phyloP scores from a whole-genome alignment of 2,888 invertebrate species.

The Tribolium freemani region DNA sequence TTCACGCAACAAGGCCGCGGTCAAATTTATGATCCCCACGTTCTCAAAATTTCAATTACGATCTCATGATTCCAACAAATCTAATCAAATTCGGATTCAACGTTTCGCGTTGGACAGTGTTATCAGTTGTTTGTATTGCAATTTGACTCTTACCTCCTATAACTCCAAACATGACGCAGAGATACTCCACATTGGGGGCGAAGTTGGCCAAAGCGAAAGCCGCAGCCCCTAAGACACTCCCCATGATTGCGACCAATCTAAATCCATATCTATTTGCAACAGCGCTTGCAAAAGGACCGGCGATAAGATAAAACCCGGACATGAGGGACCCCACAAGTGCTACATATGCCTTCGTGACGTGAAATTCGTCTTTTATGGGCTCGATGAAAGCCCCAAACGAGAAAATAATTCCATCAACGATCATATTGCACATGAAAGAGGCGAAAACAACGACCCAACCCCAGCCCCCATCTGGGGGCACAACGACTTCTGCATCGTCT shows the following conservation, averaged over 20 bases:
- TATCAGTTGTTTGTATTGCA: constrained; percentile 10
- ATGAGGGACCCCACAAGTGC: constrained; percentile 89
- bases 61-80: too few species aligned
- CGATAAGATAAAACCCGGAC: constrained; percentile 92
- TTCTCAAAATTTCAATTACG: background rate
- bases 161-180: constrained; percentile 88
- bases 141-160: constrained; percentile 77
- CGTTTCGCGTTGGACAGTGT: too few species aligned
- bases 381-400: constrained; percentile 84
- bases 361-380: constrained; percentile 77
- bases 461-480: constrained; percentile 97
- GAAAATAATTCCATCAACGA: constrained; percentile 96
- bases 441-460: constrained; percentile 94
- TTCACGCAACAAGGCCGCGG: background rate
- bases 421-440: constrained; percentile 92
- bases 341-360: constrained; percentile 78
- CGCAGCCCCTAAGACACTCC: constrained; percentile 76
- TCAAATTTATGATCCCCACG: background rate
- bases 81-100: too few species aligned
- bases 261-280: constrained; percentile 95
- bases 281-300: constrained; percentile 94
- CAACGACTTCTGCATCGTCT: constrained; percentile 68
- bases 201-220: constrained; percentile 64
- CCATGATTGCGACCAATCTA: constrained; percentile 87
- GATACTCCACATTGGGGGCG: constrained; percentile 68